Base-by-base conservation (phyloP, 2,113 vertebrate species). In the Plecturocebus donacophilus region DNA sequence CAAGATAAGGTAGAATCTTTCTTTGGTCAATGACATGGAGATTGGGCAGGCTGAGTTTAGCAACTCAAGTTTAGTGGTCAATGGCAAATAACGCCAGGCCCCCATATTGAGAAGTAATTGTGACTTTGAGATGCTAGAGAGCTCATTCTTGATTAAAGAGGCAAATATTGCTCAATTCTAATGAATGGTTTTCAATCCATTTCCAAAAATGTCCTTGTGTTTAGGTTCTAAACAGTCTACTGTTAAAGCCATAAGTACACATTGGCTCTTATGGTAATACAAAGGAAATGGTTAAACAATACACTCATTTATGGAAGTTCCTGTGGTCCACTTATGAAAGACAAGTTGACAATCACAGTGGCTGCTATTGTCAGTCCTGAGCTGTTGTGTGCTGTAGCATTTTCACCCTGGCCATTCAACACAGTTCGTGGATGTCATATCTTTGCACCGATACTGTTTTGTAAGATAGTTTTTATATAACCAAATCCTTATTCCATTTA, bases 381-480 rank as follows among this genome's bases (percentile, higher is more conserved):
- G 23, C 58, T 56, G 91, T 95, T 95, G 94, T 84, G 20, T 11
- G 13, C 45, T 13, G 73, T 93, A 96, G 94, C 23, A 40, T 96
- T 49, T 6, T 96, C 92, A 94, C 73, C 93, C 93, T 95, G 97
- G 90, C 96, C 95, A 88, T 91, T 95, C 45, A 92, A 68, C 94
- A 96, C 81, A 95, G 96, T 93, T 95, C 90, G 96, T 97, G 92
- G 95, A 52, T n/a, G 90, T 95, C 95, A 94, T 1, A 76, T 97
- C 95, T 98, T 98, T 98, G 97, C 96, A 97, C 90, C 81, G 95
- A 98, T 70, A 40, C 38, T 70, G 86, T 96, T 98, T 98, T 98
- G 30, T 35, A 14, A 27, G 97, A 98, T 98, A 98, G 96, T 91
- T 98, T 98, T 99, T 98, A 91, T 98, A 98, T 91, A 97, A 80